These are phyloP conservation scores for Seira sanloemensis DNA, from an alignment of 2,888 invertebrate species.

Conservation along the genomic window DNA sequence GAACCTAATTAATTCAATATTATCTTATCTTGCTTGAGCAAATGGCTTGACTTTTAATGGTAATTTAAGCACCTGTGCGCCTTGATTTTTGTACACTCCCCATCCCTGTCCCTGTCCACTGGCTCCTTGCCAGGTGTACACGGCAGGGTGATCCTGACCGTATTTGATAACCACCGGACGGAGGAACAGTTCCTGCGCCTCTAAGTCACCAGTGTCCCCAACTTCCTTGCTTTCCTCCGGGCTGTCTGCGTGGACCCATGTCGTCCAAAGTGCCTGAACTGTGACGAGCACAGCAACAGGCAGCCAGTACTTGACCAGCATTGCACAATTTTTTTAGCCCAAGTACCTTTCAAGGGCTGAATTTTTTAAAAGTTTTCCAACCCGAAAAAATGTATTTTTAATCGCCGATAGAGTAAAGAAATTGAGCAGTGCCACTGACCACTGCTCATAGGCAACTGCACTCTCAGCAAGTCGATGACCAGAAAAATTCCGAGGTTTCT, in stretches of 20 bases:
- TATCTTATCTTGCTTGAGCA: too few species aligned
- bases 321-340: constrained; percentile 37
- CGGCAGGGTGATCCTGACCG: constrained; percentile 63
- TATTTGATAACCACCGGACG: constrained; percentile 67
- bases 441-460: constrained; percentile 52
- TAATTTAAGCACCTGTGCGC: too few species aligned
- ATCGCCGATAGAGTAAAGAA: too few species aligned
- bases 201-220: constrained; percentile 60
- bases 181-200: constrained; percentile 63
- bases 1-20: too few species aligned
- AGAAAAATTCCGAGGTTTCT: constrained; percentile 35
- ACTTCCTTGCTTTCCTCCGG: constrained; percentile 35
- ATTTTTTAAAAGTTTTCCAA: not conserved
- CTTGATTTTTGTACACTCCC: constrained; percentile 56
- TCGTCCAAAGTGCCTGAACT: constrained; percentile 45
- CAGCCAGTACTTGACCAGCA: constrained; percentile 60
- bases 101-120: constrained; percentile 54
- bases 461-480: constrained; percentile 46
- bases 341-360: constrained; percentile 31
- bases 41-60: too few species aligned
- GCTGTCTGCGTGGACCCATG: constrained; percentile 29
- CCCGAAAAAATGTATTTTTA: not conserved
- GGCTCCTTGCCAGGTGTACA: constrained; percentile 67
- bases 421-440: constrained; percentile 56
- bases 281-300: constrained; percentile 59